A percentile compares a stretch with the other conserved stretches of the same genome.
Conservation (phyloP, 2,797 vertebrate species). For the Streptopelia turtur region DNA sequence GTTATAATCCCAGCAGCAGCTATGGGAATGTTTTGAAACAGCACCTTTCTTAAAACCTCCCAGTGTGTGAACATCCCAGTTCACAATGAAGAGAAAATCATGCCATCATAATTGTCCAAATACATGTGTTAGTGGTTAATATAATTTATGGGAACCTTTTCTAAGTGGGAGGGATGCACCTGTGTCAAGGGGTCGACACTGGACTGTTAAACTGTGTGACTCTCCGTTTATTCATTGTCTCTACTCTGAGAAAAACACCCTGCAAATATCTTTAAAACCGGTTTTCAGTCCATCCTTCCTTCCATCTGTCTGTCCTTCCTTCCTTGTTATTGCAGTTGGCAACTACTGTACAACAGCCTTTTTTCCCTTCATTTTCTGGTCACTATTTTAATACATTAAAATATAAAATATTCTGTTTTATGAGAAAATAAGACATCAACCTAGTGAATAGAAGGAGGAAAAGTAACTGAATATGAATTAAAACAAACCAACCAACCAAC, state of each 20-base stretch:
- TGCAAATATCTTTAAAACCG: background rate
- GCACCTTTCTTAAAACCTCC: background rate
- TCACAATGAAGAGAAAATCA: background rate
- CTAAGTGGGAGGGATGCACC: background rate
- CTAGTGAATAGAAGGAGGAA: background rate
- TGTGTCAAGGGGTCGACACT: background rate
- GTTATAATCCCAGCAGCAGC: background rate
- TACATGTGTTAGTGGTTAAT: background rate
- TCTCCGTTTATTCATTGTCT: background rate
- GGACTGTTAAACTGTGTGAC: background rate
- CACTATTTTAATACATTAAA: background rate
- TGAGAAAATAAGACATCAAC: background rate
- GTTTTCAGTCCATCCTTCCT: background rate
- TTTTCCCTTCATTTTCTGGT: background rate
- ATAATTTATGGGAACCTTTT: background rate
- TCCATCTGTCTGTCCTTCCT: background rate
- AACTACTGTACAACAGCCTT: background rate
- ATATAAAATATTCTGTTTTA: background rate
- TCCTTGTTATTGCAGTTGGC: background rate
- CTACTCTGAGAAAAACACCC: background rate
- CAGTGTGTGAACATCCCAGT: background rate
- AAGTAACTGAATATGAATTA: background rate
- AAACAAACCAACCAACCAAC: too few species aligned
- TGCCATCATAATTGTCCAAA: background rate
- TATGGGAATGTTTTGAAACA: background rate